Conservation (phyloP, 2,797 vertebrate genomes). For the Avahi laniger region DNA sequence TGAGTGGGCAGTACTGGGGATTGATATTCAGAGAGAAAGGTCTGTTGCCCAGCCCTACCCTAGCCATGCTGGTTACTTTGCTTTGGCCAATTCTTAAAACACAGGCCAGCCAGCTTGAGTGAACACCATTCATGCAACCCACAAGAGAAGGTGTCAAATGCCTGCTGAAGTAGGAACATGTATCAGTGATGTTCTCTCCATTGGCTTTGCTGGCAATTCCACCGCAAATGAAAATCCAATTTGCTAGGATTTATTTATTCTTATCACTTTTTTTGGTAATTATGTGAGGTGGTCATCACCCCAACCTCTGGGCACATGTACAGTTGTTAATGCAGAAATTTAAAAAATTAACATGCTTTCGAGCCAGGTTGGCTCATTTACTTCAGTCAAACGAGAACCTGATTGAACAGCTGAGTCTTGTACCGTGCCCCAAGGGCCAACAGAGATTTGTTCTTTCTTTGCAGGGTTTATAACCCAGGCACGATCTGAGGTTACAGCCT, state of each 20-base stretch:
- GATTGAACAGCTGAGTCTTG: slow-evolving; percentile 75
- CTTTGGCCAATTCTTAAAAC: slow-evolving; percentile 33
- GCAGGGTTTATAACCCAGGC: background rate
- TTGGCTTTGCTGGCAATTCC: background rate
- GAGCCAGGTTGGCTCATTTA: slow-evolving; percentile 59
- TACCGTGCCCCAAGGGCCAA: background rate
- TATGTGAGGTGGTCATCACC: slow-evolving; percentile 57
- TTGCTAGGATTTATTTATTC: slow-evolving; percentile 65
- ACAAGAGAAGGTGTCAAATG: slow-evolving; percentile 37
- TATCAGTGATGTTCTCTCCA: background rate
- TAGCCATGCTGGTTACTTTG: background rate
- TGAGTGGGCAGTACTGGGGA: background rate
- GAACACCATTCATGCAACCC: slow-evolving; percentile 45
- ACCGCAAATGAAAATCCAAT: slow-evolving; percentile 58
- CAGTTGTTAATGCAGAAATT: slow-evolving; percentile 65
- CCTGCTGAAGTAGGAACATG: background rate
- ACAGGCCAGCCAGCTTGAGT: slow-evolving; percentile 39
- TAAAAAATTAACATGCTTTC: slow-evolving; percentile 66
- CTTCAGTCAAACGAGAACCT: slow-evolving; percentile 47
- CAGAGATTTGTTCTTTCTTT: slow-evolving; percentile 4
- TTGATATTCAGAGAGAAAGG: slow-evolving; percentile 2
- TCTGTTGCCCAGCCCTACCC: background rate
- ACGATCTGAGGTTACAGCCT: background rate
- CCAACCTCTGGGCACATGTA: slow-evolving; percentile 66
- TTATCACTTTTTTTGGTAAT: slow-evolving; percentile 35